phyloP scores from a whole-genome alignment of 2,113 vertebrate species.

The Phycodurus eques region DNA sequence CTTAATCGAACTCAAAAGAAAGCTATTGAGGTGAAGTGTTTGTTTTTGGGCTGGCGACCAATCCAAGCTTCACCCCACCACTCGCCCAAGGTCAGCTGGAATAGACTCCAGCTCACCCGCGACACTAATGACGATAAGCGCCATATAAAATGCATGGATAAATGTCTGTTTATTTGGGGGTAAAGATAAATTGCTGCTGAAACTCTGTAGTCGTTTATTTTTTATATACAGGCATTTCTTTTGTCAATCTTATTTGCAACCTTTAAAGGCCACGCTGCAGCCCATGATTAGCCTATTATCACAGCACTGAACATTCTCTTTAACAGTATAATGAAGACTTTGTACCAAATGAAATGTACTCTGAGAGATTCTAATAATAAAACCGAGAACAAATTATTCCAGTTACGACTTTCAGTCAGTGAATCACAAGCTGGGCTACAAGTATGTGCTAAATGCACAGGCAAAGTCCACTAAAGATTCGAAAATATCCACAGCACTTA shows the following conservation, averaged over 20 bases:
- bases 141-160: not conserved
- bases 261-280: slow-evolving; percentile 12
- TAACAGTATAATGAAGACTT: slow-evolving; percentile 7
- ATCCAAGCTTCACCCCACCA: not conserved
- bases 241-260: slow-evolving; percentile 3
- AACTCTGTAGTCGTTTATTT: not conserved
- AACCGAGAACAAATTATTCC: slow-evolving; percentile 46
- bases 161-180: not conserved
- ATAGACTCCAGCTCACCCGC: not conserved
- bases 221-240: not conserved
- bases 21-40: not conserved
- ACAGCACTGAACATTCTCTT: not conserved
- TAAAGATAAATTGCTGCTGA: not conserved
- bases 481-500: slow-evolving; percentile 41
- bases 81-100: not conserved
- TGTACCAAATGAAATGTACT: slow-evolving; percentile 9
- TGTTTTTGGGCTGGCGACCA: not conserved
- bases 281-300: not conserved
- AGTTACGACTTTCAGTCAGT: slow-evolving; percentile 34
- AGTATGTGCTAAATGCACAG: slow-evolving; percentile 26
- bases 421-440: slow-evolving; percentile 33
- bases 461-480: slow-evolving; percentile 34
- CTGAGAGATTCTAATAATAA: slow-evolving; percentile 27
- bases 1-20: not conserved
- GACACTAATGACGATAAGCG: not conserved